phyloP scores from a whole-genome alignment of 2,113 vertebrate species.

The Psephotus haematonotus region DNA sequence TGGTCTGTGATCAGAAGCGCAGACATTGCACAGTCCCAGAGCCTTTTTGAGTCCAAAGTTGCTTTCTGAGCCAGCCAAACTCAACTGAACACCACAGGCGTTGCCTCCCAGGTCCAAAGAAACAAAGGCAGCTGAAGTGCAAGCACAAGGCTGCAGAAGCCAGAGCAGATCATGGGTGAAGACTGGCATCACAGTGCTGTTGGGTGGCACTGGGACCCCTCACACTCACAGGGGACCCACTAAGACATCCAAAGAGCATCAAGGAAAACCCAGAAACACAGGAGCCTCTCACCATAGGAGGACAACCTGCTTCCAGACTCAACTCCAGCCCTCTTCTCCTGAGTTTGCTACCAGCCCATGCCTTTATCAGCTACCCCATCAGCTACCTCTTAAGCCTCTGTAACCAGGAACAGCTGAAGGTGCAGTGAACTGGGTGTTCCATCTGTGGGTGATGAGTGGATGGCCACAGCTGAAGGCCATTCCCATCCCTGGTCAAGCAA shows the following conservation, averaged over 20 bases:
- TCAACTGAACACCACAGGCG: rapidly evolving
- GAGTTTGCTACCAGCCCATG: rapidly evolving
- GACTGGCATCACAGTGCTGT: rapidly evolving
- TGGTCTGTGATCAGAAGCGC: not conserved
- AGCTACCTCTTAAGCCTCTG: rapidly evolving
- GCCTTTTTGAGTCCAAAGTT: not conserved
- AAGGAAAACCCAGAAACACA: rapidly evolving
- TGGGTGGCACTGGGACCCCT: rapidly evolving
- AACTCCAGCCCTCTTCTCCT: rapidly evolving
- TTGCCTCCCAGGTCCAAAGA: rapidly evolving
- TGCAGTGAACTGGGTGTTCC: not conserved
- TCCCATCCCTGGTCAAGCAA: not conserved
- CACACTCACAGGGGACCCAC: not conserved
- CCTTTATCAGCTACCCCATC: not conserved
- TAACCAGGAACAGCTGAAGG: not conserved
- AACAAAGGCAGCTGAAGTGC: not conserved
- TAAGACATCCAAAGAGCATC: rapidly evolving
- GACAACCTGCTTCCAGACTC: not conserved
- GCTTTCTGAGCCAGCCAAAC: not conserved
- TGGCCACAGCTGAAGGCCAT: not conserved
- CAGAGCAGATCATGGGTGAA: rapidly evolving
- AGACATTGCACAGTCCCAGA: not conserved
- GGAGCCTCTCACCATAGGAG: rapidly evolving
- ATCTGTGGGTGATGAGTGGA: rapidly evolving
- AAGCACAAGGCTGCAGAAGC: rapidly evolving